phyloP scores from a whole-genome alignment of 2,113 vertebrate species.

The Periophthalmodon schlosseri region DNA sequence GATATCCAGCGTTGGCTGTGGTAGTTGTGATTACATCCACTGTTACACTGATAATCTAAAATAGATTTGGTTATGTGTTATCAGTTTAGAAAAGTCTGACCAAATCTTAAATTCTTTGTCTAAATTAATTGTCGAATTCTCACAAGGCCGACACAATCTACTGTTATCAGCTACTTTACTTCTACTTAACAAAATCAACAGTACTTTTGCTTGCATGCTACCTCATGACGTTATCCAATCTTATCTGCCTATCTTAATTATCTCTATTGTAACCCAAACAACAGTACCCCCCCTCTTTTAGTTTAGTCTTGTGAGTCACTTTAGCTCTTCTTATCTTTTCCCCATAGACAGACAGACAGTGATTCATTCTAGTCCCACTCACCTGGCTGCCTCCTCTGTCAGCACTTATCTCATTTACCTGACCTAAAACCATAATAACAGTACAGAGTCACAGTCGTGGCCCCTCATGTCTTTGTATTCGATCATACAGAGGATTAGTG shows the following conservation, averaged over 20 bases:
- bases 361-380: slow-evolving; percentile 46
- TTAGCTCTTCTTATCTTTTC: slow-evolving; percentile 8
- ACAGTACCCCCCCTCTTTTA: neutral
- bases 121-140: too few relatives aligned
- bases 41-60: too few relatives aligned
- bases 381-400: slow-evolving; percentile 47
- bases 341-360: slow-evolving; percentile 45
- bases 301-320: neutral
- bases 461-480: slow-evolving; percentile 14
- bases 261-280: neutral
- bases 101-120: too few relatives aligned
- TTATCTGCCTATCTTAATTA: neutral
- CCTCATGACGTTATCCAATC: neutral
- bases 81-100: too few relatives aligned
- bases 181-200: neutral
- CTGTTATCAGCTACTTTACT: neutral
- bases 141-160: too few relatives aligned
- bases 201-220: neutral
- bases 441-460: slow-evolving; percentile 5
- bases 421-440: slow-evolving; percentile 35
- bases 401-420: slow-evolving; percentile 38
- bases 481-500: slow-evolving; percentile 42
- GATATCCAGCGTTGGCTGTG: too few relatives aligned
- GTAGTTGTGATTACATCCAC: too few relatives aligned
- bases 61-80: too few relatives aligned